phyloP scores from a whole-genome alignment of 1,140 invertebrate genomes.

The Charaxes varanes region DNA sequence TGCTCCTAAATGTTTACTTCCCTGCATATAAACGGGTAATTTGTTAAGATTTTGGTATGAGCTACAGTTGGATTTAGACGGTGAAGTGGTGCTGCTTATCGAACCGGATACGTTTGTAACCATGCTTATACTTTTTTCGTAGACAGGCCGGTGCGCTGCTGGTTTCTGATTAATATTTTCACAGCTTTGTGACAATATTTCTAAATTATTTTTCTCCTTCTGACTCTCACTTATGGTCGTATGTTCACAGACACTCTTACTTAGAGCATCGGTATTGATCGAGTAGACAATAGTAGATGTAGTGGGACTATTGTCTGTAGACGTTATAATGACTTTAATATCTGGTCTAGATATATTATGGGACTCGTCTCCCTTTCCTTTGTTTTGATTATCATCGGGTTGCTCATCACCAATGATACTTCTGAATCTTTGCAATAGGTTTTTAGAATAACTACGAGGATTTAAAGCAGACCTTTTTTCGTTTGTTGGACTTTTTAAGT shows the following conservation, averaged over 20 bases:
- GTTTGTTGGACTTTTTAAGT: constrained; percentile 52
- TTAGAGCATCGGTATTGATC: constrained; percentile 38
- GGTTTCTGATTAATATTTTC: constrained; percentile 56
- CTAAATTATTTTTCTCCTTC: constrained; percentile 55
- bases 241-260: constrained; percentile 63
- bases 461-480: constrained; percentile 59
- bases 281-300: constrained; percentile 37
- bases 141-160: constrained; percentile 34
- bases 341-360: constrained; percentile 33
- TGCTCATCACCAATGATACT: constrained; percentile 74
- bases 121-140: constrained; percentile 60
- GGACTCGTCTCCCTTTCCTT: constrained; percentile 24
- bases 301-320: constrained; percentile 41
- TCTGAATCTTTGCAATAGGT: constrained; percentile 74
- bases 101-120: constrained; percentile 45
- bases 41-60: constrained; percentile 72
- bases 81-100: constrained; percentile 36
- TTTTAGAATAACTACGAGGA: constrained; percentile 70
- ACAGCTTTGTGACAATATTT: constrained; percentile 62
- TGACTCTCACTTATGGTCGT: constrained; percentile 52
- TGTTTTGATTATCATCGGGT: constrained; percentile 52
- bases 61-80: constrained; percentile 56
- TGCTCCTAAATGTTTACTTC: constrained; percentile 87
- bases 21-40: constrained; percentile 81
- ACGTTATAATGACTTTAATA: constrained; percentile 59